Percentiles rank a stretch among this genome's conserved stretches.
These are phyloP conservation scores for Talpa occidentalis DNA, from an alignment of 2,113 vertebrate species.

Conservation along the genomic window DNA sequence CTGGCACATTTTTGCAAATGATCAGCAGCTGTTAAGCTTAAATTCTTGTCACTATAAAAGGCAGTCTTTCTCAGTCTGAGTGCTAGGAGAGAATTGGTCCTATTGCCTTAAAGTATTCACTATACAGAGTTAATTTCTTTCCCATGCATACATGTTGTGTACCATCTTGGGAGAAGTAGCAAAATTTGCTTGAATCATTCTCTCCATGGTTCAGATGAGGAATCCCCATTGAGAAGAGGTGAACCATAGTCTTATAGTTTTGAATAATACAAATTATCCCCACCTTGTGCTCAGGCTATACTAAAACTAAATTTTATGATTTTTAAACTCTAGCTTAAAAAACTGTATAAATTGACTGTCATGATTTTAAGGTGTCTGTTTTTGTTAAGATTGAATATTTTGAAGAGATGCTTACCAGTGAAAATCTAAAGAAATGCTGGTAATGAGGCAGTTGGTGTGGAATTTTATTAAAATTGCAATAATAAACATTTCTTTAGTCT, in stretches of 20 bases:
- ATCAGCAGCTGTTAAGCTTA: not conserved
- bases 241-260: not conserved
- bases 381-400: not conserved
- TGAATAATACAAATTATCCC: not conserved
- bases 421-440: conserved; percentile 7
- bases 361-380: not conserved
- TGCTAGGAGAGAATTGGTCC: conserved; percentile 6
- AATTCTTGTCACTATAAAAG: not conserved
- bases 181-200: conserved; percentile 50
- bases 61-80: conserved; percentile 6
- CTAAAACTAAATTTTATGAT: not conserved
- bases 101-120: not conserved
- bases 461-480: conserved; percentile 29
- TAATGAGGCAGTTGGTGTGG: conserved; percentile 43
- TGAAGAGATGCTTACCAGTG: conserved; percentile 27
- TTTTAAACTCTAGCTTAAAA: conserved; percentile 26
- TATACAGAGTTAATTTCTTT: not conserved
- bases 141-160: not conserved
- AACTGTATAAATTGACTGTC: conserved; percentile 7
- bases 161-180: not conserved
- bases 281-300: not conserved
- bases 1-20: conserved; percentile 3
- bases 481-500: not conserved
- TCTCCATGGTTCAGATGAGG: conserved; percentile 19
- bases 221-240: conserved; percentile 22